These are phyloP conservation scores for Cepaea nemoralis DNA, from an alignment of 1,140 invertebrate genomes.

Conservation along the genomic window DNA sequence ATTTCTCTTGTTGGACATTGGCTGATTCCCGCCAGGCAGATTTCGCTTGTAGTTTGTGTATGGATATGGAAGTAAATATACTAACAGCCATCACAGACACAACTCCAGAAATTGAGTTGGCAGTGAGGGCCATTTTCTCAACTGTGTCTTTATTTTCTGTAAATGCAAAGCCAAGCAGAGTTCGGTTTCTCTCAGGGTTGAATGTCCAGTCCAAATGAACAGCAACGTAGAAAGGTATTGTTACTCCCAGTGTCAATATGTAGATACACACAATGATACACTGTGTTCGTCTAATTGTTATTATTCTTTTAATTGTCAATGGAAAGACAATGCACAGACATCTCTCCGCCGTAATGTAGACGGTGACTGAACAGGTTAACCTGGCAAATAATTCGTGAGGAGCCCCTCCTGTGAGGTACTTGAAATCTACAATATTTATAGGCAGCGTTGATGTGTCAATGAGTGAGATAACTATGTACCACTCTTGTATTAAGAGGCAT, in stretches of 20 bases:
- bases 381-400: neutral
- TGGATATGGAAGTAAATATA: neutral
- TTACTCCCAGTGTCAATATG: neutral
- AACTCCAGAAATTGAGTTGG: neutral
- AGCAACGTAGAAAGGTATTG: neutral
- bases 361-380: neutral
- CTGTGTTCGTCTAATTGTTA: neutral
- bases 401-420: neutral
- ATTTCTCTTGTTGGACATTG: too few relatives aligned
- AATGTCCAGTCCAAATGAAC: neutral
- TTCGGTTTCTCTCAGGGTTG: neutral
- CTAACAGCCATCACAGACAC: neutral
- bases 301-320: neutral
- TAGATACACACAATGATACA: neutral
- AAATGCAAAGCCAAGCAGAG: neutral
- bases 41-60: neutral
- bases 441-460: neutral
- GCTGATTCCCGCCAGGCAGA: neutral
- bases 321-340: constrained; percentile 8
- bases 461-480: neutral
- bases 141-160: too few relatives aligned
- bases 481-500: neutral
- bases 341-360: constrained; percentile 7
- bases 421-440: neutral
- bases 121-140: too few relatives aligned